Percentiles rank a stretch among this genome's conserved stretches.
Conservation (phyloP, 2,797 vertebrate species). For the Enteromius mattozi region DNA sequence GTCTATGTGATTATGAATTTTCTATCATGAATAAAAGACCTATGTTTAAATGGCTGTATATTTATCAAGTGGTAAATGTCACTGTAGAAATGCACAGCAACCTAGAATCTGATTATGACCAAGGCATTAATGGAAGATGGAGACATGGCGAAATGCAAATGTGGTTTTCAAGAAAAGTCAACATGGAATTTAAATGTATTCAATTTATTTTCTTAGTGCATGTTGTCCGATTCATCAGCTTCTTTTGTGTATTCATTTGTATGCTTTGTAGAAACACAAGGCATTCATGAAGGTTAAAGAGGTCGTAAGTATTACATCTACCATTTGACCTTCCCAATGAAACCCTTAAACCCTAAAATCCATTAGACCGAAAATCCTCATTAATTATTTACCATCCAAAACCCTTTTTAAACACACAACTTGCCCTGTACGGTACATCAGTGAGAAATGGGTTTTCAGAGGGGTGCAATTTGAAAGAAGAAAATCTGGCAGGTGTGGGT, state of each 20-base stretch:
- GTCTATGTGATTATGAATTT: constrained; percentile 20
- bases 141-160: not conserved
- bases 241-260: not conserved
- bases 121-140: not conserved
- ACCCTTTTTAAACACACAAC: not conserved
- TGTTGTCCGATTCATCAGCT: not conserved
- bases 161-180: not conserved
- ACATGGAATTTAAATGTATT: not conserved
- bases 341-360: constrained; percentile 27
- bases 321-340: constrained; percentile 5
- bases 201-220: not conserved
- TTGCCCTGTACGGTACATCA: not conserved
- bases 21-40: constrained; percentile 23
- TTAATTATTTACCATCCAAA: constrained; percentile 25
- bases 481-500: constrained; percentile 25
- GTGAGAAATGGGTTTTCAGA: constrained; percentile 1
- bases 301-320: not conserved
- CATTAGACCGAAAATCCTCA: not conserved
- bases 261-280: not conserved
- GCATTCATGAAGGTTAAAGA: not conserved
- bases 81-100: constrained; percentile 11
- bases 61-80: constrained; percentile 37
- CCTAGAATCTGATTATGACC: constrained; percentile 19
- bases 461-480: constrained; percentile 7
- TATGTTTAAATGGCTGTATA: constrained; percentile 6